Conservation (phyloP, 1,140 invertebrate species). For the Musca vetustissima region DNA sequence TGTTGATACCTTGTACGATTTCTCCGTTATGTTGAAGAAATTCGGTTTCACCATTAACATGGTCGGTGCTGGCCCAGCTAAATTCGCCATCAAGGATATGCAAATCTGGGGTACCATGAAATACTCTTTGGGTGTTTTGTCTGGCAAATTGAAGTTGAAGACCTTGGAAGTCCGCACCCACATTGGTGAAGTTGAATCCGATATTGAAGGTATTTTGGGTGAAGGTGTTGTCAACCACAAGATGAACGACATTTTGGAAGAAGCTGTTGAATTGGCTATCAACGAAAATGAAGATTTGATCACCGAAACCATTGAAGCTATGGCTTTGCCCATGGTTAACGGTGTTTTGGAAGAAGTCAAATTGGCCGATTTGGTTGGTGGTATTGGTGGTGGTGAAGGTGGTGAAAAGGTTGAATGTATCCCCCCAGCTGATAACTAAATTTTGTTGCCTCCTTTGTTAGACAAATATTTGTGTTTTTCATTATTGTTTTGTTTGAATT, state of each 20-base stretch:
- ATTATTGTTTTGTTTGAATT: too few species aligned
- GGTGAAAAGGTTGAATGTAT: conserved; percentile 48
- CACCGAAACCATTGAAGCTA: conserved; percentile 44
- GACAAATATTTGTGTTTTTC: not conserved
- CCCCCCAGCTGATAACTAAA: conserved; percentile 25
- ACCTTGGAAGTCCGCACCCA: conserved; percentile 44
- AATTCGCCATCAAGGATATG: conserved; percentile 49
- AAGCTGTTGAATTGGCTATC: conserved; percentile 42
- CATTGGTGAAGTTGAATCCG: conserved; percentile 49
- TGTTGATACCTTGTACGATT: conserved; percentile 46
- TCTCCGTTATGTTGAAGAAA: conserved; percentile 42
- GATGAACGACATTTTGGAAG: conserved; percentile 46
- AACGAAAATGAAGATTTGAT: conserved; percentile 52
- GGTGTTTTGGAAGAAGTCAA: conserved; percentile 38
- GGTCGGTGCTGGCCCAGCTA: conserved; percentile 45
- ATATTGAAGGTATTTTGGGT: conserved; percentile 50
- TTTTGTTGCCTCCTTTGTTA: not conserved
- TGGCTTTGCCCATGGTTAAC: conserved; percentile 47
- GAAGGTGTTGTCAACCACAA: conserved; percentile 43
- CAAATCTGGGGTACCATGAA: conserved; percentile 45
- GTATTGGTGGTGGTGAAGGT: conserved; percentile 34
- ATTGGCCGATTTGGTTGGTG: conserved; percentile 38
- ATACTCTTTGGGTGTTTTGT: conserved; percentile 44
- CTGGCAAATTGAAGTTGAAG: conserved; percentile 47
- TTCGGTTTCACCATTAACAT: conserved; percentile 50